phyloP scores from a whole-genome alignment of 1,140 invertebrate species.

The Anastatus disparis region DNA sequence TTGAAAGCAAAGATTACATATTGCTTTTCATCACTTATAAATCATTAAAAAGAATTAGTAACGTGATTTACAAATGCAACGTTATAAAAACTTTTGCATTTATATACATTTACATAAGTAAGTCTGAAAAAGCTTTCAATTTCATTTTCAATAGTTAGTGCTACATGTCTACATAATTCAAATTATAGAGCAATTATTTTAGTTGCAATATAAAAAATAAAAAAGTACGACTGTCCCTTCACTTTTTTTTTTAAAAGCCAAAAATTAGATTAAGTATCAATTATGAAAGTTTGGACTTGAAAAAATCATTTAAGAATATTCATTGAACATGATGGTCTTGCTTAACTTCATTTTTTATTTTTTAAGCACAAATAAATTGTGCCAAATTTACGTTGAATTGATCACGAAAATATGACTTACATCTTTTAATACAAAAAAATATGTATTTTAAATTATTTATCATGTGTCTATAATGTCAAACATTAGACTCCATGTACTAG shows the following conservation, averaged over 20 bases:
- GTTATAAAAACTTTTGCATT: conserved; percentile 2
- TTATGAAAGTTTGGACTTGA: not conserved
- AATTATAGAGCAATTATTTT: not conserved
- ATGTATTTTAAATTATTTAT: not conserved
- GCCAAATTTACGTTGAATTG: conserved; percentile 11
- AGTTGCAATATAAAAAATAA: not conserved
- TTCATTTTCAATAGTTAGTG: not conserved
- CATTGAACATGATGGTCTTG: not conserved
- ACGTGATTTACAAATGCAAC: not conserved
- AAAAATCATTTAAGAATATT: not conserved
- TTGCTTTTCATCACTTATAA: not conserved
- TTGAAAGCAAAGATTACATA: not conserved
- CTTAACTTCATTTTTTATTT: not conserved
- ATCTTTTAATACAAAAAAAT: not conserved
- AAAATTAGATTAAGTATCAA: conserved; percentile 29
- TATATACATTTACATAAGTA: conserved; percentile 1
- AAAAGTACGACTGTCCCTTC: not conserved
- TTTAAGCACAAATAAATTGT: conserved; percentile 3
- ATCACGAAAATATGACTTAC: not conserved
- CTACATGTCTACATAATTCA: not conserved
- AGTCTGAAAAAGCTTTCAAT: not conserved
- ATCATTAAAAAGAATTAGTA: not conserved
- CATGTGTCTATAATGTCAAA: not conserved
- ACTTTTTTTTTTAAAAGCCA: conserved; percentile 13
- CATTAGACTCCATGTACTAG: not conserved